phyloP scores from a whole-genome alignment of 2,888 invertebrate genomes.

The Toxonevra muliebris region DNA sequence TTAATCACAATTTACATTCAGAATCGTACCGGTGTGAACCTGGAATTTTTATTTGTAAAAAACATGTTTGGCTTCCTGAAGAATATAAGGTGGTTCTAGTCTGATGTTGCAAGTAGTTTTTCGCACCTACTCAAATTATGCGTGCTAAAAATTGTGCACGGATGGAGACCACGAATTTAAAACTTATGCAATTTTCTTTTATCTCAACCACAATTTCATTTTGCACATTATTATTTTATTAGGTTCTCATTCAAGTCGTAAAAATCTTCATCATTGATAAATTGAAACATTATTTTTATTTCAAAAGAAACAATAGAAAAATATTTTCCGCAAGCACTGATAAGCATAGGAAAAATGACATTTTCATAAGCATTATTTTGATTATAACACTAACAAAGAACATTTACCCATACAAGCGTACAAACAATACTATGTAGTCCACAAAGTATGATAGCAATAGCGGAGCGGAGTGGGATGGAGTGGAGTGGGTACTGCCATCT shows the following conservation, averaged over 20 bases:
- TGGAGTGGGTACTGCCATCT: background rate
- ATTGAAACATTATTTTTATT: slow-evolving; percentile 24
- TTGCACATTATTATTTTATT: slow-evolving; percentile 29
- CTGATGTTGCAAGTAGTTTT: no score
- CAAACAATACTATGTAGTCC: slow-evolving; percentile 8
- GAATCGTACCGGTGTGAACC: no score
- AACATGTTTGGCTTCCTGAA: no score
- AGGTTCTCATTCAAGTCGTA: slow-evolving; percentile 12
- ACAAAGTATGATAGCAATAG: background rate
- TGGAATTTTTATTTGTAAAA: no score
- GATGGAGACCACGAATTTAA: no score
- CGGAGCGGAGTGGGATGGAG: background rate
- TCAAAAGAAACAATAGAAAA: slow-evolving; percentile 11
- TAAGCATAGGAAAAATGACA: slow-evolving; percentile 36
- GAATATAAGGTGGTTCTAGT: no score
- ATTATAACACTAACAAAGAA: slow-evolving; percentile 54
- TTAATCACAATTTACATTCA: no score
- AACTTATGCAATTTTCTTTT: background rate
- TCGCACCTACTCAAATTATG: no score
- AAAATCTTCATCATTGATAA: slow-evolving; percentile 33
- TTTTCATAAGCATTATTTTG: slow-evolving; percentile 59
- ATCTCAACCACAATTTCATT: slow-evolving; percentile 20
- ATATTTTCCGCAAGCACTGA: slow-evolving; percentile 4
- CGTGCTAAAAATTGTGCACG: no score
- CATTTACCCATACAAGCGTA: background rate